Conservation (phyloP, 2,888 invertebrate species). For the Tenthredo livida region DNA sequence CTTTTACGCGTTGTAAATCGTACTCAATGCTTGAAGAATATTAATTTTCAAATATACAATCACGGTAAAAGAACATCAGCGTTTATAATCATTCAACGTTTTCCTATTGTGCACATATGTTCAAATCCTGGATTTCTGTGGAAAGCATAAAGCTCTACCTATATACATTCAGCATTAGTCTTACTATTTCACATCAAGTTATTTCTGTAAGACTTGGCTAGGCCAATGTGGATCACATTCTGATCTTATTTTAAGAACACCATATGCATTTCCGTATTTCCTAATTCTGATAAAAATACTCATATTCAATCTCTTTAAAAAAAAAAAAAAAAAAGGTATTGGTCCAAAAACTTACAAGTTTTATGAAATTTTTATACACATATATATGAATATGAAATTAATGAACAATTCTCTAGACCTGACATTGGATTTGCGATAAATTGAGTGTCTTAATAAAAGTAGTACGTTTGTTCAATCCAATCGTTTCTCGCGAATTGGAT, state of each 20-base stretch:
- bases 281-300: neutral
- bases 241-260: slow-evolving; percentile 63
- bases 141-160: neutral
- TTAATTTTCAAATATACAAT: neutral
- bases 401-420: no score
- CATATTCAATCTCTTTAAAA: neutral
- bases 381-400: neutral
- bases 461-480: no score
- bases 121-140: neutral
- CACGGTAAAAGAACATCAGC: no score
- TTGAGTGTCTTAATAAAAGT: no score
- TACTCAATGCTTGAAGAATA: slow-evolving; percentile 4
- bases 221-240: slow-evolving; percentile 61
- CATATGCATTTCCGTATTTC: slow-evolving; percentile 19
- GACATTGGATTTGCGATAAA: no score
- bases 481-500: neutral
- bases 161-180: slow-evolving; percentile 8
- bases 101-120: neutral
- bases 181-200: slow-evolving; percentile 58
- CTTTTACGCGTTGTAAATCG: neutral
- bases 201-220: slow-evolving; percentile 64
- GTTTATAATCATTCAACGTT: neutral
- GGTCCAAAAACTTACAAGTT: neutral
- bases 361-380: neutral
- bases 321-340: neutral